A percentile compares a stretch with the other conserved stretches of the same genome.
phyloP scores from a whole-genome alignment of 2,797 vertebrate genomes.

The Novumbra hubbsi region DNA sequence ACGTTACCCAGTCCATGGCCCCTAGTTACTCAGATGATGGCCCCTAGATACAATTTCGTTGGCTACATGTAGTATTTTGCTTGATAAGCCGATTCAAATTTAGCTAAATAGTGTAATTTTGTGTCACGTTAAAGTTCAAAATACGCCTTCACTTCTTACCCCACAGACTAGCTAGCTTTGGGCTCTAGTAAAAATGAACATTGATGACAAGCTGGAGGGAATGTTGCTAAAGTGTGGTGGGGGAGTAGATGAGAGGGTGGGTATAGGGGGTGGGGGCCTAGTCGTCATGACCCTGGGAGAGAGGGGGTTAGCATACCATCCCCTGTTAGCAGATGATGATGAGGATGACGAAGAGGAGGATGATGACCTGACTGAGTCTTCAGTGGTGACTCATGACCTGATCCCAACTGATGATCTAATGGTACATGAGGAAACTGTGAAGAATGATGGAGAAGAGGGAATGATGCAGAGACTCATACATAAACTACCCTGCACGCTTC shows the following conservation, averaged over 20 bases:
- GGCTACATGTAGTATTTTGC: background rate
- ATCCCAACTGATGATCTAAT: conserved; percentile 96
- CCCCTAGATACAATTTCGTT: background rate
- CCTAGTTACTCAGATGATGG: background rate
- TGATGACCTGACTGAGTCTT: conserved; percentile 80
- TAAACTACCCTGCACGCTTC: conserved; percentile 90
- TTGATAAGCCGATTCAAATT: background rate
- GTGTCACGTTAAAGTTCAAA: background rate
- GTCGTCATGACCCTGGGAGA: conserved; percentile 89
- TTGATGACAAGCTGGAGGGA: conserved; percentile 95
- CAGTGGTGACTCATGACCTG: conserved; percentile 90
- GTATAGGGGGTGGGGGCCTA: conserved; percentile 70
- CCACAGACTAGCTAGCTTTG: background rate
- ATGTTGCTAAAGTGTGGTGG: conserved; percentile 96
- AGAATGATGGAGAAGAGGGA: conserved; percentile 84
- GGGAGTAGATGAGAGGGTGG: conserved; percentile 74
- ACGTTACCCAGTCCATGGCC: background rate
- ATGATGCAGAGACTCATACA: conserved; percentile 88
- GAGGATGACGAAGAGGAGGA: conserved; percentile 78
- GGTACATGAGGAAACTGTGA: conserved; percentile 95
- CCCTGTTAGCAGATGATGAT: conserved; percentile 85
- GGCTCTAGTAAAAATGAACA: conserved; percentile 86
- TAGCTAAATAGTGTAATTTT: background rate
- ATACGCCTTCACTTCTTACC: background rate
- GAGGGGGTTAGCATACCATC: conserved; percentile 86